phyloP scores from a whole-genome alignment of 1,140 invertebrate species.

The Eupeodes corollae region DNA sequence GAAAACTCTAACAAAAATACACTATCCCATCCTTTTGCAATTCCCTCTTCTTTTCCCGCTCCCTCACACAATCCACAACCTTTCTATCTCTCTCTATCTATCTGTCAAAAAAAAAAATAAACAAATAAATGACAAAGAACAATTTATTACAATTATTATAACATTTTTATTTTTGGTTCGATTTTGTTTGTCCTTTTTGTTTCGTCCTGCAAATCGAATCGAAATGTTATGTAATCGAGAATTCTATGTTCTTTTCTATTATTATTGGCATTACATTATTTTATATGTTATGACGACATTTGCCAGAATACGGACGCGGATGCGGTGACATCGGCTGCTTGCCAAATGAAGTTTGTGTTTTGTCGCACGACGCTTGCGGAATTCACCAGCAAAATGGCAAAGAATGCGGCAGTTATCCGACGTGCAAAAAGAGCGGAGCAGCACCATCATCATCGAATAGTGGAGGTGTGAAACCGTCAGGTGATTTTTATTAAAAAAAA shows the following conservation, averaged over 20 bases:
- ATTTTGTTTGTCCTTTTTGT: neutral
- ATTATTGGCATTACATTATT: neutral
- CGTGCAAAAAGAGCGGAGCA: constrained; percentile 46
- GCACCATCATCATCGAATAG: constrained; percentile 18
- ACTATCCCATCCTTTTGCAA: neutral
- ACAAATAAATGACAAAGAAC: too few relatives aligned
- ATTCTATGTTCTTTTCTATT: neutral
- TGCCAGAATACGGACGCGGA: constrained; percentile 59
- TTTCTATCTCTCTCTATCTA: too few relatives aligned
- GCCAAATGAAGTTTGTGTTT: constrained; percentile 56
- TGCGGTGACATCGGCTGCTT: constrained; percentile 65
- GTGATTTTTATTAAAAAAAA: constrained; percentile 22
- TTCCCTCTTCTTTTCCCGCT: constrained; percentile 6
- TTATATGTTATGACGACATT: constrained; percentile 4
- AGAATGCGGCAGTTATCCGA: constrained; percentile 54
- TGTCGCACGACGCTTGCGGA: constrained; percentile 56
- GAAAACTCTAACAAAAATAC: constrained; percentile 3
- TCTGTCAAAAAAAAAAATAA: too few relatives aligned
- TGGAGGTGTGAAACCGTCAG: constrained; percentile 33
- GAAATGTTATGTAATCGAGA: too few relatives aligned
- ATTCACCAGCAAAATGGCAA: constrained; percentile 41
- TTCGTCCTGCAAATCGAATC: neutral
- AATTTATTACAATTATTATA: too few relatives aligned
- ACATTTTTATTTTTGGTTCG: too few relatives aligned
- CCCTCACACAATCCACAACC: constrained; percentile 7